phyloP scores from a whole-genome alignment of 1,140 invertebrate species.

The Sminthurides bifidus region DNA sequence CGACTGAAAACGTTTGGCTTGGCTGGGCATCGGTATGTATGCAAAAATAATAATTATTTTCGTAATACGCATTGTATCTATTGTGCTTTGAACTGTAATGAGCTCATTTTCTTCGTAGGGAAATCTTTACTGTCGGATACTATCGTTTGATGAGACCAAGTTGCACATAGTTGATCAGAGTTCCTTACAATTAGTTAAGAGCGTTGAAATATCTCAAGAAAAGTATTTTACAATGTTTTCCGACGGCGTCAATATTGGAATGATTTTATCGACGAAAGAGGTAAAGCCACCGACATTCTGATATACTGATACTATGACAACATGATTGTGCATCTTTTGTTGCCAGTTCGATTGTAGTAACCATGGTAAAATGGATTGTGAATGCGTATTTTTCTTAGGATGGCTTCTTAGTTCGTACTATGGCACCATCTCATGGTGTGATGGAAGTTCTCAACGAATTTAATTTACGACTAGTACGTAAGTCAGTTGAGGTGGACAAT shows the following conservation, averaged over 20 bases:
- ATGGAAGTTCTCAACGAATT: constrained; percentile 46
- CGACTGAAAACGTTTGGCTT: constrained; percentile 59
- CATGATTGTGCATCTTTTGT: constrained; percentile 32
- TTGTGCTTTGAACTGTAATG: constrained; percentile 3
- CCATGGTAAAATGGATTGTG: too few species aligned
- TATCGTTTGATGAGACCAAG: constrained; percentile 35
- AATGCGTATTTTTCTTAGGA: too few species aligned
- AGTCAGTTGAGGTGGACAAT: constrained; percentile 56
- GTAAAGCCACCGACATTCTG: constrained; percentile 39
- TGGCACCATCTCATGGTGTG: constrained; percentile 47
- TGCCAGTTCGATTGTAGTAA: too few species aligned
- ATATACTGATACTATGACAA: background rate
- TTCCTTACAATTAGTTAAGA: constrained; percentile 38
- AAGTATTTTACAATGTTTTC: constrained; percentile 63
- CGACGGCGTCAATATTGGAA: constrained; percentile 69
- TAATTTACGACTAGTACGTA: constrained; percentile 63
- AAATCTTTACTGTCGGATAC: constrained; percentile 43
- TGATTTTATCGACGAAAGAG: constrained; percentile 65
- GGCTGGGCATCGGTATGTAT: constrained; percentile 65
- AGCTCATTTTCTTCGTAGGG: constrained; percentile 37
- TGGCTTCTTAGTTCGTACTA: constrained; percentile 64
- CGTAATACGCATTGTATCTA: constrained; percentile 4
- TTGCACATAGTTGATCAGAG: constrained; percentile 40
- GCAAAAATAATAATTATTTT: background rate
- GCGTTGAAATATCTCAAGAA: constrained; percentile 49